Evolutionary conservation across 2,888 invertebrate species (phyloP).

Genomic region (Epirrhoe tristata): DNA sequence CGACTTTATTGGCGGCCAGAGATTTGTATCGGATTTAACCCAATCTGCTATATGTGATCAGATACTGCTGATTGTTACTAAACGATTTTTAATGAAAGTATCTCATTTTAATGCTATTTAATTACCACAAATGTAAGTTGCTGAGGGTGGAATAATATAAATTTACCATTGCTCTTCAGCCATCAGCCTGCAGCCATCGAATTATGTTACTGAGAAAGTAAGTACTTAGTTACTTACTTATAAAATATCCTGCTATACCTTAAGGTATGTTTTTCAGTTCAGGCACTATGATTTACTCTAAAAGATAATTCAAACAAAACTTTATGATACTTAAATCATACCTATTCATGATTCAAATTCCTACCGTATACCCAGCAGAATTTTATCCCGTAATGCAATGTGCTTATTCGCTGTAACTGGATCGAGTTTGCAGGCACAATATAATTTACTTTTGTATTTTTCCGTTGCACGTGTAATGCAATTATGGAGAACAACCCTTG

Average conservation of each 20-base stretch:
- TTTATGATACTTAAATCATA: too few relatives aligned
- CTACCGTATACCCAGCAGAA: conserved; percentile 1
- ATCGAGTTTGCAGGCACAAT: not conserved
- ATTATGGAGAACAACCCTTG: conserved; percentile 1
- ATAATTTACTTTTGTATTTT: conserved; percentile 4
- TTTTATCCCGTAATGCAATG: not conserved
- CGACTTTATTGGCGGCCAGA: conserved; percentile 67
- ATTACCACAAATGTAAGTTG: too few relatives aligned
- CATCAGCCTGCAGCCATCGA: too few relatives aligned
- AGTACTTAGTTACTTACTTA: too few relatives aligned
- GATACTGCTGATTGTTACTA: conserved; percentile 27
- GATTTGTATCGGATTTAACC: conserved; percentile 72
- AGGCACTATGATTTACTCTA: too few relatives aligned
- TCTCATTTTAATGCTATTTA: too few relatives aligned
- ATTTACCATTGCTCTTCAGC: too few relatives aligned
- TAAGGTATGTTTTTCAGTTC: too few relatives aligned
- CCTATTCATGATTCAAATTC: not conserved
- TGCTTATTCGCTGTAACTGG: not conserved
- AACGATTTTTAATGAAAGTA: not conserved
- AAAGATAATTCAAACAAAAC: too few relatives aligned
- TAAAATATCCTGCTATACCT: too few relatives aligned
- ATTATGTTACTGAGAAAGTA: too few relatives aligned
- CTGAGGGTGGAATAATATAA: too few relatives aligned
- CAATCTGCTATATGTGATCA: conserved; percentile 43
- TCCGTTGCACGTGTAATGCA: conserved; percentile 3